A percentile compares a stretch with the other conserved stretches of the same genome.
Conservation (phyloP, 1,140 invertebrate species). For the Eulimnadia texana region DNA sequence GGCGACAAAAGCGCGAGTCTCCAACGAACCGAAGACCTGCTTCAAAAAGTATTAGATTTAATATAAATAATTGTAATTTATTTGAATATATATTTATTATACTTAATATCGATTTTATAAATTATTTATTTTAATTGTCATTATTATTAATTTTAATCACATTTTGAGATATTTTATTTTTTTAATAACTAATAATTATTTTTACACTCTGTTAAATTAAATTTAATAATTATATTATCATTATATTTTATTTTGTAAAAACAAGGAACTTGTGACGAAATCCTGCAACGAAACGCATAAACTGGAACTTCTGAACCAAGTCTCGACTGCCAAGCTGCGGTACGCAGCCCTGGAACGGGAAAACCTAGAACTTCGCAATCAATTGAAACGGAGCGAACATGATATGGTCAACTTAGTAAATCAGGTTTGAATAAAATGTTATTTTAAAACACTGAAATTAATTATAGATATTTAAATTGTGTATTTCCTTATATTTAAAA, state of each 20-base stretch:
- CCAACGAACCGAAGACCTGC: slow-evolving; percentile 59
- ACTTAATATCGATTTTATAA: background rate
- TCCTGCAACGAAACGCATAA: slow-evolving; percentile 86
- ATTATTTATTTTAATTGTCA: slow-evolving; percentile 11
- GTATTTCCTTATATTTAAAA: no score
- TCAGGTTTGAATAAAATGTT: slow-evolving; percentile 7
- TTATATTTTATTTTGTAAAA: background rate
- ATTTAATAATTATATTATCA: background rate
- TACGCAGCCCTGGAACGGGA: slow-evolving; percentile 69
- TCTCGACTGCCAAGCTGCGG: slow-evolving; percentile 74
- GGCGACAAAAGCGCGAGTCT: slow-evolving; percentile 61
- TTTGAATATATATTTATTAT: no score
- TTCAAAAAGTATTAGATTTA: slow-evolving; percentile 82
- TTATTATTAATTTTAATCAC: no score
- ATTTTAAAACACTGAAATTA: no score
- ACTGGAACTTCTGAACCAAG: slow-evolving; percentile 73
- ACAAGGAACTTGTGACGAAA: slow-evolving; percentile 64
- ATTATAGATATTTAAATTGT: no score
- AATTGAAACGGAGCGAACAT: slow-evolving; percentile 12
- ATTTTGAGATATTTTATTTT: no score
- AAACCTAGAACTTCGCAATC: slow-evolving; percentile 46
- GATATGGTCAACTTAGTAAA: slow-evolving; percentile 13
- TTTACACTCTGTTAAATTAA: no score
- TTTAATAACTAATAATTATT: no score
- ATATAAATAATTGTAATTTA: no score